phyloP scores from a whole-genome alignment of 2,113 vertebrate genomes.

The Prochilodus magdalenae region DNA sequence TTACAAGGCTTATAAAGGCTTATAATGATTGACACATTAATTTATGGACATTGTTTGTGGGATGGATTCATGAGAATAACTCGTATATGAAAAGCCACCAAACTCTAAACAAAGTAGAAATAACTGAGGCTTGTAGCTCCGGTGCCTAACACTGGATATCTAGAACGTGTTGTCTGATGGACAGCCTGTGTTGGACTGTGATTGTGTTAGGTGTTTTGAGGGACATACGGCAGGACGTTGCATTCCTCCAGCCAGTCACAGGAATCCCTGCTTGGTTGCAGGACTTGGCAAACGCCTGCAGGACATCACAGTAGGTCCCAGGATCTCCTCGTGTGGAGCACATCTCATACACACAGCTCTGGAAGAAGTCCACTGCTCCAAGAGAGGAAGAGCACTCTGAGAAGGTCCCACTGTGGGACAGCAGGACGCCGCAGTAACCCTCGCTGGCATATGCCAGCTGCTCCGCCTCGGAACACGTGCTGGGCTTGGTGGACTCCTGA shows the following conservation, averaged over 20 bases:
- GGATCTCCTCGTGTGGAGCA: conserved; percentile 72
- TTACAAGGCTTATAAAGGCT: no score
- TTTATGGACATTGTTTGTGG: no score
- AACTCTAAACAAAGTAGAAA: no score
- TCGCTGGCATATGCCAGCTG: conserved; percentile 68
- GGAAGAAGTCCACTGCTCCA: conserved; percentile 74
- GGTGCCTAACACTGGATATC: no score
- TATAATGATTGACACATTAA: no score
- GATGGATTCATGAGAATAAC: no score
- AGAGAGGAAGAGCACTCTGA: conserved; percentile 71
- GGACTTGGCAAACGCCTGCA: conserved; percentile 71
- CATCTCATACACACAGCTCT: conserved; percentile 77
- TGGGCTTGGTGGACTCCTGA: conserved; percentile 56
- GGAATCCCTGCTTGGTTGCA: conserved; percentile 76
- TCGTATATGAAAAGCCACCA: no score
- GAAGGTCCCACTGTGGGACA: conserved; percentile 74
- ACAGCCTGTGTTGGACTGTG: no score
- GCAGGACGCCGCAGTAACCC: conserved; percentile 77
- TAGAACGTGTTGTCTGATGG: no score
- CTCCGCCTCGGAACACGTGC: conserved; percentile 67
- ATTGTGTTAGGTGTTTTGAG: background rate
- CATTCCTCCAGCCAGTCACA: conserved; percentile 78
- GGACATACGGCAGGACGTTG: conserved; percentile 80
- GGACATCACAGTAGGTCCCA: conserved; percentile 69
- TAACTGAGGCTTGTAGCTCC: no score